Percentiles rank a stretch among this genome's conserved stretches.
Evolutionary conservation across 2,797 vertebrate genomes (phyloP).

Genomic region (Cirrhinus mrigala): DNA sequence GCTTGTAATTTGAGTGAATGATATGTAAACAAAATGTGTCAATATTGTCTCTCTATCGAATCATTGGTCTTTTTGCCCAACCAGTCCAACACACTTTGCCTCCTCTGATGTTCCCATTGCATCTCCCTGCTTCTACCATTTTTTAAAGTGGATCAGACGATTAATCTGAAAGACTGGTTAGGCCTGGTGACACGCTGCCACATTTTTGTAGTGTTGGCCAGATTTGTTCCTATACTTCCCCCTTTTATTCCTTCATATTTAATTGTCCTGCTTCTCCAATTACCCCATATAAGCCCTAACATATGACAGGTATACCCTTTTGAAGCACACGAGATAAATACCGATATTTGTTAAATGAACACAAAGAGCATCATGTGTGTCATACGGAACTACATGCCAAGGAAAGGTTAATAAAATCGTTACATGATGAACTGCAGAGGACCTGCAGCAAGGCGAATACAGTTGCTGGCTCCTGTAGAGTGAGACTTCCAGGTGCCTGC

Average conservation of each 20-base stretch:
- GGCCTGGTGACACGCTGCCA: not conserved
- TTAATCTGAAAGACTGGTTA: constrained; percentile 41
- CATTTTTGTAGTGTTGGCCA: not conserved
- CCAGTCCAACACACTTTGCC: not conserved
- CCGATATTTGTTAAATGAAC: constrained; percentile 32
- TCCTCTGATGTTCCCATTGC: not conserved
- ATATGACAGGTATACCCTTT: constrained; percentile 50
- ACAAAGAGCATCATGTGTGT: constrained; percentile 18
- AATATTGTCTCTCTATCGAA: not conserved
- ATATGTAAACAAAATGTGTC: not conserved
- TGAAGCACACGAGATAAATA: constrained; percentile 33
- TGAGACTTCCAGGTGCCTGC: constrained; percentile 46
- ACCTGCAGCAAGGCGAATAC: constrained; percentile 27
- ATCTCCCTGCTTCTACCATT: not conserved
- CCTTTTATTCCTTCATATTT: constrained; percentile 57
- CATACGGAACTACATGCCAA: constrained; percentile 22
- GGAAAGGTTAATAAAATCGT: constrained; percentile 46
- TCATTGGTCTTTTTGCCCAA: not conserved
- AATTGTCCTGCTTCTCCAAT: constrained; percentile 64
- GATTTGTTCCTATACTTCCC: not conserved
- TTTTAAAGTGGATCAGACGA: constrained; percentile 49
- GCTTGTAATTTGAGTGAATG: not conserved
- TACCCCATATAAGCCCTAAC: constrained; percentile 54
- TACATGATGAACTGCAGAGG: constrained; percentile 42
- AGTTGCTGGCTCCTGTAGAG: constrained; percentile 18